Conservation (phyloP, 2,797 vertebrate species). For the Tokudaia muenninki region DNA sequence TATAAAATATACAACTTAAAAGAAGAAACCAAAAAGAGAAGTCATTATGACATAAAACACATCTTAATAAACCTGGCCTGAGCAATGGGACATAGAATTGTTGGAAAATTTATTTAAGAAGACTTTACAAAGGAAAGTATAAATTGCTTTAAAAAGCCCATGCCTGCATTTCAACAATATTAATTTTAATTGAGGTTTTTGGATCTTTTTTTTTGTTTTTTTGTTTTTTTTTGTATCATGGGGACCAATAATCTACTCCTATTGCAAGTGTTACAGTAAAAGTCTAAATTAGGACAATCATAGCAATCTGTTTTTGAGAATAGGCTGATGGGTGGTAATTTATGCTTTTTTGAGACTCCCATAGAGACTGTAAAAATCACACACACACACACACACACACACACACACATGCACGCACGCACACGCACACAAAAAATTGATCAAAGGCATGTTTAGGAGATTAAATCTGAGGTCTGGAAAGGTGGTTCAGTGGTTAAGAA, state of each 20-base stretch:
- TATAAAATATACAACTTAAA: background rate
- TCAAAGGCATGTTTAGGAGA: background rate
- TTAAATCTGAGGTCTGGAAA: background rate
- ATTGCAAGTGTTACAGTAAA: background rate
- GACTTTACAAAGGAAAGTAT: background rate
- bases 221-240: background rate
- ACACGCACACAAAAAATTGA: no score
- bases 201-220: background rate
- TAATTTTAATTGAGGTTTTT: background rate
- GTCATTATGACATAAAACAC: background rate
- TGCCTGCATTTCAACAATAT: background rate
- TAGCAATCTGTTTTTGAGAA: background rate
- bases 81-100: background rate
- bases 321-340: background rate
- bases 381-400: no score
- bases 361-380: background rate
- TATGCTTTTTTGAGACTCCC: background rate
- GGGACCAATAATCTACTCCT: background rate
- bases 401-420: background rate
- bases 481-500: background rate
- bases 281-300: background rate
- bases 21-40: background rate
- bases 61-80: background rate
- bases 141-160: background rate
- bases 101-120: background rate